Evolutionary conservation across 1,140 invertebrate species (phyloP).

Genomic region (Drosophila gunungcola): DNA sequence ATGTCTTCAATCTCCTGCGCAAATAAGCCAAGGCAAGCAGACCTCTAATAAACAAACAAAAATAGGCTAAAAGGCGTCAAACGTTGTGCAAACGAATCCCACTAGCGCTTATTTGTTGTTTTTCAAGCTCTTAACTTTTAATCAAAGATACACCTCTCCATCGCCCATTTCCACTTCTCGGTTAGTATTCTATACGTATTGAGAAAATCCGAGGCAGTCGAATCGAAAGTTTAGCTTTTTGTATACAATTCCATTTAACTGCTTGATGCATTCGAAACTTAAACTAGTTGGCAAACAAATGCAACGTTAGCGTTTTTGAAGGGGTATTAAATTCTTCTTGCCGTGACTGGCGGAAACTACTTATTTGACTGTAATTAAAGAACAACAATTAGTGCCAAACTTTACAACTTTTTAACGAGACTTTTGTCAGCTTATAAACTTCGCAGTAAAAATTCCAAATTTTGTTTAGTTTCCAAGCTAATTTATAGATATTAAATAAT

Average conservation of each 20-base stretch:
- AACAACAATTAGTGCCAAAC: conserved; percentile 3
- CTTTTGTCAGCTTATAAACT: not conserved
- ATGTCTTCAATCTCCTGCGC: conserved; percentile 26
- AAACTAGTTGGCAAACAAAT: conserved; percentile 11
- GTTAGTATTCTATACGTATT: conserved; percentile 1
- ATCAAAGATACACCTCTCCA: conserved; percentile 42
- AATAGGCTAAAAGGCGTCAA: conserved; percentile 45
- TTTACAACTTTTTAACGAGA: not conserved
- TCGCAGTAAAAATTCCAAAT: not conserved
- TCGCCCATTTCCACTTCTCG: not conserved
- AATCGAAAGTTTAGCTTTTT: conserved; percentile 24
- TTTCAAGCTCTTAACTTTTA: conserved; percentile 52
- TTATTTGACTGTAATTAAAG: conserved; percentile 10
- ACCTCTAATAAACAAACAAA: conserved; percentile 57
- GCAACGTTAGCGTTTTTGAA: not conserved
- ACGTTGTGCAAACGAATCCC: conserved; percentile 25
- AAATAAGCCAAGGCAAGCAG: conserved; percentile 34
- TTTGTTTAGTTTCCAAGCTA: not conserved
- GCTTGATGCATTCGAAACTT: conserved; percentile 9
- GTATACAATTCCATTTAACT: conserved; percentile 19
- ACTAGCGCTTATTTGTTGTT: conserved; percentile 46
- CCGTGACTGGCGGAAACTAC: not conserved
- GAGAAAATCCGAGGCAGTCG: not conserved
- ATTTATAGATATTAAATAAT: no score
- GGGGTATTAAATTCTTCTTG: not conserved